Evolutionary conservation across 92 coral and sea anemone genomes (phyloP).

Genomic region (Zoanthus sociatus): DNA sequence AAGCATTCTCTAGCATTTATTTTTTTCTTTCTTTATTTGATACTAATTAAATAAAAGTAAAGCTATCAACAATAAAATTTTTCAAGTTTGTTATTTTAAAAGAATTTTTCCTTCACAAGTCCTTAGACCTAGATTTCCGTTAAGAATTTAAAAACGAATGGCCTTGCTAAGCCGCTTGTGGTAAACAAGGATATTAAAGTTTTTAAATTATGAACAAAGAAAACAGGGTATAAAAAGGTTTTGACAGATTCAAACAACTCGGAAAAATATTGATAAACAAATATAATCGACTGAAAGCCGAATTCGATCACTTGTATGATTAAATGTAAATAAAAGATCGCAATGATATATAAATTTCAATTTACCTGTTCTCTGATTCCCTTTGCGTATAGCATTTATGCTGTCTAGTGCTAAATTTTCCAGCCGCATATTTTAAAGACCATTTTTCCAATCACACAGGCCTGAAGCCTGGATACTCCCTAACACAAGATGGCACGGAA

Average conservation of each 20-base stretch:
- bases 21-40: too few species aligned
- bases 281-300: conserved; percentile 4
- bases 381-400: not conserved
- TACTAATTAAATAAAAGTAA: too few species aligned
- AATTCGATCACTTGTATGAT: conserved; percentile 6
- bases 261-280: conserved; percentile 4
- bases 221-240: not conserved
- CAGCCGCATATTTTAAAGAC: not conserved
- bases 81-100: conserved; percentile 14
- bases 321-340: not conserved
- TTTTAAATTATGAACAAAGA: not conserved
- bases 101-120: conserved; percentile 10
- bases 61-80: not conserved
- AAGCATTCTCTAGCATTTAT: too few species aligned
- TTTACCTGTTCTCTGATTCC: conserved; percentile 27
- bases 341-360: not conserved
- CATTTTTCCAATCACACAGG: not conserved
- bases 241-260: not conserved
- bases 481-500: not conserved
- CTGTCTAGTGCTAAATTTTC: not conserved
- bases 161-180: conserved; percentile 11
- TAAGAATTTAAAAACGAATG: conserved; percentile 8
- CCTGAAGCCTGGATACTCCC: conserved; percentile 15
- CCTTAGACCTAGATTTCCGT: conserved; percentile 15
- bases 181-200: not conserved